A percentile compares a stretch with the other conserved stretches of the same genome.
Evolutionary conservation across 2,888 invertebrate species (phyloP).

Genomic region (Trimorus sp.): DNA sequence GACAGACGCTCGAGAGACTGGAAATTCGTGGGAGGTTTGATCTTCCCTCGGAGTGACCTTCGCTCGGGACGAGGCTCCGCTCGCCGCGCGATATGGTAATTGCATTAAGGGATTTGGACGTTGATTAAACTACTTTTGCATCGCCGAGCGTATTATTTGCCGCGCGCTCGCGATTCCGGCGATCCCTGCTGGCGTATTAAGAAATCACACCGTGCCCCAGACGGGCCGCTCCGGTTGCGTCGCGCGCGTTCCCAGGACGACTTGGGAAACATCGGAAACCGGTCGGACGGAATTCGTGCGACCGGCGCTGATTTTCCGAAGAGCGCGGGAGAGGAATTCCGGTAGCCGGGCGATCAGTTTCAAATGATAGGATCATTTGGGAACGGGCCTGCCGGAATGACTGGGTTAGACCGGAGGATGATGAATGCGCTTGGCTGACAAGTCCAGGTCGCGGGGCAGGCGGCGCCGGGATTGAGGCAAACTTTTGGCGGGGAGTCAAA

Average conservation of each 20-base stretch:
- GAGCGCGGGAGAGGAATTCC: conserved; percentile 11
- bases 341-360: conserved; percentile 29
- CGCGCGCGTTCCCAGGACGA: not conserved
- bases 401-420: not conserved
- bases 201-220: conserved; percentile 31
- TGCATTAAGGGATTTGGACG: conserved; percentile 60
- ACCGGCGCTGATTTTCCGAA: no score
- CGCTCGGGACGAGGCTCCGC: conserved; percentile 44
- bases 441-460: conserved; percentile 8
- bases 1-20: conserved; percentile 67
- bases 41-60: conserved; percentile 62
- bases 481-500: conserved; percentile 24
- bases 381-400: not conserved
- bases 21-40: conserved; percentile 74
- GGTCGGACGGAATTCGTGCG: no score
- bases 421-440: conserved; percentile 16
- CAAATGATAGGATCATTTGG: conserved; percentile 17
- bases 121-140: conserved; percentile 62
- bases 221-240: not conserved
- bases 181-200: conserved; percentile 42
- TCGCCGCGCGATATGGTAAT: conserved; percentile 61
- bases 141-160: conserved; percentile 50
- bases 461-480: not conserved
- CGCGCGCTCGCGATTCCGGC: conserved; percentile 25
- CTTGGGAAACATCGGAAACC: not conserved